Evolutionary conservation across 2,888 invertebrate genomes (phyloP).

Genomic region (Lepidochrysops patricia): DNA sequence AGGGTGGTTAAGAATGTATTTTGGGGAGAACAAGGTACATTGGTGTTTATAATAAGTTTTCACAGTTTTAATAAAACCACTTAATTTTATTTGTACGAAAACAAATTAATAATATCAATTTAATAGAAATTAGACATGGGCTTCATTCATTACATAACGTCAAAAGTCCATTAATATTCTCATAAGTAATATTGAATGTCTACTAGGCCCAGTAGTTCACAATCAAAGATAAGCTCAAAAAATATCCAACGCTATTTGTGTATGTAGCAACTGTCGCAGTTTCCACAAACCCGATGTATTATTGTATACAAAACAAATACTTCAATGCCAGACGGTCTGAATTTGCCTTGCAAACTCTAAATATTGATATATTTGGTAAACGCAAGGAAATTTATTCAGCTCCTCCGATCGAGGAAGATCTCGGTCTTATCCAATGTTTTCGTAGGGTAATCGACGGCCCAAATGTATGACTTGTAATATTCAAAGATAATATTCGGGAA

Average conservation of each 20-base stretch:
- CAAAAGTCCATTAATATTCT: too few species aligned
- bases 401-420: neutral
- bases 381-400: neutral
- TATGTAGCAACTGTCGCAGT: too few species aligned
- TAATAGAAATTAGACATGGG: too few species aligned
- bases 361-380: constrained; percentile 1
- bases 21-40: constrained; percentile 46
- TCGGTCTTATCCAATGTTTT: neutral
- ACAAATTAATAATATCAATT: too few species aligned
- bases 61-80: too few species aligned
- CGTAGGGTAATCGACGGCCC: neutral
- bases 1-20: constrained; percentile 61
- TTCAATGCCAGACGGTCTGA: neutral
- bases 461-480: neutral
- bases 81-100: too few species aligned
- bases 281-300: constrained; percentile 13
- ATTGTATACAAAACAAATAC: constrained; percentile 13
- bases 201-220: too few species aligned
- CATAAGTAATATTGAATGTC: too few species aligned
- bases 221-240: too few species aligned
- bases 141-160: too few species aligned
- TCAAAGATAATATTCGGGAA: neutral
- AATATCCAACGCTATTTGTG: too few species aligned
- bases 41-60: too few species aligned
- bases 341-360: constrained; percentile 1